Evolutionary conservation across 2,797 vertebrate species (phyloP).

Genomic region (Mastacembelus armatus): DNA sequence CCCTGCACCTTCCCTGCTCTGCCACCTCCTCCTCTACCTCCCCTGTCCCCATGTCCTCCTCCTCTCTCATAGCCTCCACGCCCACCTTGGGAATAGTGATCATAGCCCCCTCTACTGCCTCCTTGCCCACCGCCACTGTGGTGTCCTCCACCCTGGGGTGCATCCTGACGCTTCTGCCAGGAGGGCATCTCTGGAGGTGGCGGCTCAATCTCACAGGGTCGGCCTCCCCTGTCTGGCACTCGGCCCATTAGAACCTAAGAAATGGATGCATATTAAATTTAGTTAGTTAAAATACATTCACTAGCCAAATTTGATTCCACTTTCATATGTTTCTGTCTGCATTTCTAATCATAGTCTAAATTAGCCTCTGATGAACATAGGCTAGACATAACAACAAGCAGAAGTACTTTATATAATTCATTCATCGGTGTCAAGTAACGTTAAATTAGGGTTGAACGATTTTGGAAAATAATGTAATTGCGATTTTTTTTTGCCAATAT

Average conservation of each 20-base stretch:
- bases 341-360: no score
- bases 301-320: background rate
- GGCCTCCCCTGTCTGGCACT: constrained; percentile 96
- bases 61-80: constrained; percentile 88
- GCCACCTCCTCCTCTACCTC: constrained; percentile 73
- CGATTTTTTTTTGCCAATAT: no score
- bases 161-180: constrained; percentile 97
- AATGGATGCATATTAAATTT: constrained; percentile 8
- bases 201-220: constrained; percentile 96
- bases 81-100: constrained; percentile 81
- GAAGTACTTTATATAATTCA: no score
- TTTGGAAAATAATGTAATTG: no score
- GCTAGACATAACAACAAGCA: no score
- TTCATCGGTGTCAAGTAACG: no score
- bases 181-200: constrained; percentile 98
- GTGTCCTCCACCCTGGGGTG: constrained; percentile 86
- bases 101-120: constrained; percentile 82
- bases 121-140: constrained; percentile 80
- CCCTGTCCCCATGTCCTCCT: constrained; percentile 84
- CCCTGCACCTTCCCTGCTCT: constrained; percentile 84
- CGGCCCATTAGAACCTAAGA: constrained; percentile 95
- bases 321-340: background rate
- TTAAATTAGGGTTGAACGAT: no score
- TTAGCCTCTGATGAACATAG: no score
- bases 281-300: background rate